Conservation (phyloP, 2,113 vertebrate species). For the Cephalopterus ornatus region DNA sequence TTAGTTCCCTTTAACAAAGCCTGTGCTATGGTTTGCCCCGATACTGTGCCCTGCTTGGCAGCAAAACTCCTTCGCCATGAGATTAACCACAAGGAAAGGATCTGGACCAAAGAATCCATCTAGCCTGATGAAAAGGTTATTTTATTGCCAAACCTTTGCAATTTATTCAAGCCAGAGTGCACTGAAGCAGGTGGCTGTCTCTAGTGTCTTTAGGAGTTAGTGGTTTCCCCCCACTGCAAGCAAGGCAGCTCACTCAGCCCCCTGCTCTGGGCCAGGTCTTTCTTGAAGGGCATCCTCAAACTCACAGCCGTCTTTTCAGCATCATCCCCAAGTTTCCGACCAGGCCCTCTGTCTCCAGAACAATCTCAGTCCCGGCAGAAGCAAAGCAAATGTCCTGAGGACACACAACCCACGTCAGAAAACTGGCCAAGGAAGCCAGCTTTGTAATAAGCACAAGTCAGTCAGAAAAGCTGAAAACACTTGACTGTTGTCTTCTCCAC, state of each 20-base stretch:
- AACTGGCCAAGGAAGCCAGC: not conserved
- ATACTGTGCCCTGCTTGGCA: not conserved
- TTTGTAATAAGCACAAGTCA: not conserved
- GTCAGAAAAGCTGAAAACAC: conserved; percentile 18
- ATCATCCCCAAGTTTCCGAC: not conserved
- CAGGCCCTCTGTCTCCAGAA: not conserved
- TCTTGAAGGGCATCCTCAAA: not conserved
- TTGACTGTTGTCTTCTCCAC: conserved; percentile 6
- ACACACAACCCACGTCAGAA: conserved; percentile 8
- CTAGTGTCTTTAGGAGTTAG: not conserved
- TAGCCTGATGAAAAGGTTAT: not conserved
- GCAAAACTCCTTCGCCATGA: not conserved
- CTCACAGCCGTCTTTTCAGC: not conserved
- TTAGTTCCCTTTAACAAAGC: not conserved
- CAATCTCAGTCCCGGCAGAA: not conserved
- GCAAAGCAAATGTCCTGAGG: conserved; percentile 10
- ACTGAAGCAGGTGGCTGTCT: not conserved
- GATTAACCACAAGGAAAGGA: not conserved
- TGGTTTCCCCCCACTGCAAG: not conserved
- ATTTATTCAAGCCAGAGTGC: not conserved
- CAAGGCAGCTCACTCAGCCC: not conserved
- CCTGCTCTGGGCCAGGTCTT: not conserved
- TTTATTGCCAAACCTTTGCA: not conserved
- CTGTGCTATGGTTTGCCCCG: not conserved
- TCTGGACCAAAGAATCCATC: not conserved